Conservation (phyloP, 2,113 vertebrate genomes). For the Narcine bancroftii region DNA sequence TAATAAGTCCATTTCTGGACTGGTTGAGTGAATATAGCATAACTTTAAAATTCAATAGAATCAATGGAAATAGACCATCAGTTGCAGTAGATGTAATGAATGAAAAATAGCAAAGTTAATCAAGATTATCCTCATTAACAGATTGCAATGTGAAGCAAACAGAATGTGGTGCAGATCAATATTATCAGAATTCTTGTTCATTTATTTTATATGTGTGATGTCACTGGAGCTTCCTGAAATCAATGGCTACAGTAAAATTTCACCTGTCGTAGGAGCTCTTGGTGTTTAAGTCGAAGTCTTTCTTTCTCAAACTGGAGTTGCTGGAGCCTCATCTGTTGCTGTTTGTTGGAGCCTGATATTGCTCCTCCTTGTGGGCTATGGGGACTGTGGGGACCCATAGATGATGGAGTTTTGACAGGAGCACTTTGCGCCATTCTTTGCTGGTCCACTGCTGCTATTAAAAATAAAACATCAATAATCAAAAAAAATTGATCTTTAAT, state of each 20-base stretch:
- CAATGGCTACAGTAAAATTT: constrained; percentile 41
- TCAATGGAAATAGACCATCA: not conserved
- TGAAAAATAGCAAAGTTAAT: not conserved
- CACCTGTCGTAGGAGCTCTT: constrained; percentile 92
- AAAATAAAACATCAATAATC: constrained; percentile 40
- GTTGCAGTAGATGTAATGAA: not conserved
- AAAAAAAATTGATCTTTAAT: not conserved
- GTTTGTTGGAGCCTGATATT: constrained; percentile 58
- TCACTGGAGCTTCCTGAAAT: not conserved
- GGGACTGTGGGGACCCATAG: constrained; percentile 70
- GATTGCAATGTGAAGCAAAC: not conserved
- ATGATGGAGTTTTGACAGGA: constrained; percentile 78
- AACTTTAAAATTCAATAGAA: not conserved
- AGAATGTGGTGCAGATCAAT: not conserved
- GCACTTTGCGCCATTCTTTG: constrained; percentile 86
- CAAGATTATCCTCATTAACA: not conserved
- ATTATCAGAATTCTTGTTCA: not conserved
- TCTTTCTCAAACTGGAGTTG: constrained; percentile 95
- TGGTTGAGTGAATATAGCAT: not conserved
- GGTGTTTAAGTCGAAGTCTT: constrained; percentile 83
- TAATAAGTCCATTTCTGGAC: not conserved
- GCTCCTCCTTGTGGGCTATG: constrained; percentile 71
- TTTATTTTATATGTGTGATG: not conserved
- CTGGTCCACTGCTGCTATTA: constrained; percentile 72
- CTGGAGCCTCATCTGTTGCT: constrained; percentile 85